Conservation (phyloP, 2,797 vertebrate species). For the Molossus molossus region DNA sequence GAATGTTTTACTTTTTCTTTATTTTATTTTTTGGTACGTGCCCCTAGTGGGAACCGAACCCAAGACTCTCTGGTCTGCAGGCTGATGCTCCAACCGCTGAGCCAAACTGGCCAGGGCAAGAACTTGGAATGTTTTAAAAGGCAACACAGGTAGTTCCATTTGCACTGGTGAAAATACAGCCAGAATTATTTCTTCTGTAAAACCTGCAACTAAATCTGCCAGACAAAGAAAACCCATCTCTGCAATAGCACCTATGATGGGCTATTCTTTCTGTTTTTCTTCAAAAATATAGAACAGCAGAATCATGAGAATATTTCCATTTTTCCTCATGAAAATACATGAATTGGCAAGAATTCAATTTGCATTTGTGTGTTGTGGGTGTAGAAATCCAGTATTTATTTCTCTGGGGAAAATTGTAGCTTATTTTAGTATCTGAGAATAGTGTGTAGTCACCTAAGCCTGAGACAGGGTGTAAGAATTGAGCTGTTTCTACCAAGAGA, state of each 20-base stretch:
- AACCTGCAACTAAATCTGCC: slow-evolving; percentile 79
- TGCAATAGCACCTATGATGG: slow-evolving; percentile 49
- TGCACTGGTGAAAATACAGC: slow-evolving; percentile 69
- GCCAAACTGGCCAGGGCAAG: not conserved
- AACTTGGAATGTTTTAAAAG: slow-evolving; percentile 86
- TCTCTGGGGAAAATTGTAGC: slow-evolving; percentile 85
- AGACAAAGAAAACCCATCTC: slow-evolving; percentile 82
- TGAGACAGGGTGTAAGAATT: slow-evolving; percentile 80
- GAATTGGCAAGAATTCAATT: slow-evolving; percentile 77
- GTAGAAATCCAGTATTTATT: slow-evolving; percentile 74
- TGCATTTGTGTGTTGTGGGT: slow-evolving; percentile 72
- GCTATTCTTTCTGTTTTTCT: slow-evolving; percentile 1
- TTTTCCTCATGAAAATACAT: slow-evolving; percentile 71
- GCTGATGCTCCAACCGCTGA: too few species aligned
- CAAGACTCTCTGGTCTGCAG: too few species aligned
- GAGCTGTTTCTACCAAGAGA: slow-evolving; percentile 48
- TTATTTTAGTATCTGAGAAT: slow-evolving; percentile 85
- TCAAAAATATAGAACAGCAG: slow-evolving; percentile 68
- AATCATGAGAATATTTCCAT: slow-evolving; percentile 63
- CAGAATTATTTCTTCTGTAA: slow-evolving; percentile 80
- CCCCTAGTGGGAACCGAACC: too few species aligned
- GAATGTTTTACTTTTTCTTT: slow-evolving; percentile 71
- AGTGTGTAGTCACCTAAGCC: slow-evolving; percentile 86
- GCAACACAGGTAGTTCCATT: slow-evolving; percentile 73
- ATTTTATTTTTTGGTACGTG: too few species aligned